A percentile compares a stretch with the other conserved stretches of the same genome.
These are phyloP conservation scores for Apodemia mormo DNA, from an alignment of 2,888 invertebrate genomes.

Conservation along the genomic window DNA sequence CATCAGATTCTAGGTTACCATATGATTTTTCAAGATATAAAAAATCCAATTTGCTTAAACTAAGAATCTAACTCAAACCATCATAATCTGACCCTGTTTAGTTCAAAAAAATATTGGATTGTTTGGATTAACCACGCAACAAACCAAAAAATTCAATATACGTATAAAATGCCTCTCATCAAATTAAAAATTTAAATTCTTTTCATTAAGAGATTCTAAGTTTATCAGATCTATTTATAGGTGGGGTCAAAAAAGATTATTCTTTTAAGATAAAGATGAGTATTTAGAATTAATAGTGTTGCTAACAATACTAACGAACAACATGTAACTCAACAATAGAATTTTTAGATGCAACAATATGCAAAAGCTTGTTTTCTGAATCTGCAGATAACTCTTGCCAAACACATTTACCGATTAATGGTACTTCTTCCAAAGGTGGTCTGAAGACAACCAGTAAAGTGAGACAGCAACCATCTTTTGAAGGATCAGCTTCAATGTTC, in stretches of 20 bases:
- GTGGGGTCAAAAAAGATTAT: neutral
- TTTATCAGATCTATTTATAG: slow-evolving; percentile 2
- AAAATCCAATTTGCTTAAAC: neutral
- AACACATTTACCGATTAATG: slow-evolving; percentile 92
- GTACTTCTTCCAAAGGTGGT: slow-evolving; percentile 92
- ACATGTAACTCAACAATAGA: slow-evolving; percentile 91
- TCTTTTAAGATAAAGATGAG: neutral
- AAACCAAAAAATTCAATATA: neutral
- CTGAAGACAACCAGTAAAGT: slow-evolving; percentile 92
- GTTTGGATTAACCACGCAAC: neutral
- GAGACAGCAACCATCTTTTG: slow-evolving; percentile 89
- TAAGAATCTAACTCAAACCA: neutral
- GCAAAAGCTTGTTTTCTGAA: slow-evolving; percentile 85
- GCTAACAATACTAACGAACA: slow-evolving; percentile 81
- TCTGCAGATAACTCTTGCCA: slow-evolving; percentile 91
- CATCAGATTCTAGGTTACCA: neutral
- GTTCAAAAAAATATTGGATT: too few species aligned
- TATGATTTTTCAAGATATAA: neutral
- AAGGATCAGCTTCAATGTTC: slow-evolving; percentile 85
- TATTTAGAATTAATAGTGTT: neutral
- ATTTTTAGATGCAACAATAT: slow-evolving; percentile 86
- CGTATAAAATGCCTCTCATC: neutral
- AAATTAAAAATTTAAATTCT: neutral
- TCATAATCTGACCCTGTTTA: neutral
- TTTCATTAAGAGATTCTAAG: neutral